Percentiles rank a stretch among this genome's conserved stretches.
phyloP scores from a whole-genome alignment of 2,888 invertebrate species.

The Lissonota sp. region DNA sequence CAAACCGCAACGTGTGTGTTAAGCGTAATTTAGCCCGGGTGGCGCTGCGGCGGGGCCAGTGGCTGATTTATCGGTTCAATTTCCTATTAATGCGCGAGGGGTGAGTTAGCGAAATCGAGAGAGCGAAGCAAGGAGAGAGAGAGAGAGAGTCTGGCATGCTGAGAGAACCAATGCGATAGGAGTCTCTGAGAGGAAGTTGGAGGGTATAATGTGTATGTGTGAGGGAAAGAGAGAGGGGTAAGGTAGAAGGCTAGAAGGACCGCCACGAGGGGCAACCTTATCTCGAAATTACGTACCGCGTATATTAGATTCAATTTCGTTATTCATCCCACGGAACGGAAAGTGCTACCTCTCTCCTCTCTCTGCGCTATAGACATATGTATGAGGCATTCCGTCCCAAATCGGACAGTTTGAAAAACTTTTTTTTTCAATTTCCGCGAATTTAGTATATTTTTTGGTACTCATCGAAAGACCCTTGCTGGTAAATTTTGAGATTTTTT shows the following conservation, averaged over 20 bases:
- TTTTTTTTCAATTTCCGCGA: too few relatives aligned
- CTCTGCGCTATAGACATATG: neutral
- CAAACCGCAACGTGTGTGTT: slow-evolving; percentile 63
- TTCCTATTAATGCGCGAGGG: slow-evolving; percentile 61
- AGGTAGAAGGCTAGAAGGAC: slow-evolving; percentile 12
- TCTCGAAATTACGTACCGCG: slow-evolving; percentile 63
- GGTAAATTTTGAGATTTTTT: too few relatives aligned
- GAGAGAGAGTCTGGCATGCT: neutral
- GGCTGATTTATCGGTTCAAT: slow-evolving; percentile 65
- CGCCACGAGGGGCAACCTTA: slow-evolving; percentile 49
- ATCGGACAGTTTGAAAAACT: too few relatives aligned
- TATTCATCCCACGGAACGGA: slow-evolving; percentile 62
- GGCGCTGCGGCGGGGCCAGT: slow-evolving; percentile 60
- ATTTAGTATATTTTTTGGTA: too few relatives aligned
- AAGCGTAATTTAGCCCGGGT: slow-evolving; percentile 61
- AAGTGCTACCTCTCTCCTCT: slow-evolving; percentile 46
- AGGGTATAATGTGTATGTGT: neutral
- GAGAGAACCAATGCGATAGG: too few relatives aligned
- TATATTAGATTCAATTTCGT: slow-evolving; percentile 65
- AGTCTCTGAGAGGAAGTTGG: too few relatives aligned
- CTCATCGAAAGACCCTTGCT: too few relatives aligned
- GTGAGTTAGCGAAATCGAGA: slow-evolving; percentile 14
- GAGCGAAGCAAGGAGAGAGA: slow-evolving; percentile 18
- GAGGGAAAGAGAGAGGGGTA: neutral
- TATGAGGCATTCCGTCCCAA: too few relatives aligned